Percentiles rank a stretch among this genome's conserved stretches.
Conservation (phyloP, 2,888 invertebrate species). For the Agonopterix subpropinquella region DNA sequence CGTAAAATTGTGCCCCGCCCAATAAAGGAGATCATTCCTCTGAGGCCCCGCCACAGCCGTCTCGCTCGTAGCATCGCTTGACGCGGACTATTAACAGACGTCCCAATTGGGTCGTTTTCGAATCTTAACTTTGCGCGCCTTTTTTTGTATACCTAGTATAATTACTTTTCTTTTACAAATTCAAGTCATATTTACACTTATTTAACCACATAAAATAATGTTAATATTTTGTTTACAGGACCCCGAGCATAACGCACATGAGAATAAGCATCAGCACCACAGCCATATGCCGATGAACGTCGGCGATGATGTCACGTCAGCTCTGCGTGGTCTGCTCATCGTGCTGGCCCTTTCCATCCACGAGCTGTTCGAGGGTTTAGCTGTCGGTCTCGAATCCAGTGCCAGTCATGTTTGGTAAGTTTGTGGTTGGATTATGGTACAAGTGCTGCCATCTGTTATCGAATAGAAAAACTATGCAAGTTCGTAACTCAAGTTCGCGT, state of each 20-base stretch:
- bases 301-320: constrained; percentile 66
- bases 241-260: constrained; percentile 26
- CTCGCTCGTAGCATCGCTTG: too few species aligned
- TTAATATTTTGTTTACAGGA: constrained; percentile 35
- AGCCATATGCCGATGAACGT: constrained; percentile 59
- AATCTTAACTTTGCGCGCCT: too few species aligned
- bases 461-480: constrained; percentile 19
- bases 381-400: constrained; percentile 84
- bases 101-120: too few species aligned
- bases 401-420: constrained; percentile 60
- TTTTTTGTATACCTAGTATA: too few species aligned
- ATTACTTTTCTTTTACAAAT: too few species aligned
- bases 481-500: background rate
- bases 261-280: constrained; percentile 50
- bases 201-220: too few species aligned
- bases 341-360: constrained; percentile 90
- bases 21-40: too few species aligned
- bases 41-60: too few species aligned
- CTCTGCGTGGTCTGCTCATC: constrained; percentile 83
- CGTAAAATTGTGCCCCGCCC: too few species aligned
- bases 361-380: constrained; percentile 90
- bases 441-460: constrained; percentile 21
- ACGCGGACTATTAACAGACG: too few species aligned
- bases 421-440: constrained; percentile 1
- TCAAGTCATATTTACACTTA: too few species aligned